These are phyloP conservation scores for Polymixis flavicincta DNA, from an alignment of 2,888 invertebrate genomes.

Conservation along the genomic window DNA sequence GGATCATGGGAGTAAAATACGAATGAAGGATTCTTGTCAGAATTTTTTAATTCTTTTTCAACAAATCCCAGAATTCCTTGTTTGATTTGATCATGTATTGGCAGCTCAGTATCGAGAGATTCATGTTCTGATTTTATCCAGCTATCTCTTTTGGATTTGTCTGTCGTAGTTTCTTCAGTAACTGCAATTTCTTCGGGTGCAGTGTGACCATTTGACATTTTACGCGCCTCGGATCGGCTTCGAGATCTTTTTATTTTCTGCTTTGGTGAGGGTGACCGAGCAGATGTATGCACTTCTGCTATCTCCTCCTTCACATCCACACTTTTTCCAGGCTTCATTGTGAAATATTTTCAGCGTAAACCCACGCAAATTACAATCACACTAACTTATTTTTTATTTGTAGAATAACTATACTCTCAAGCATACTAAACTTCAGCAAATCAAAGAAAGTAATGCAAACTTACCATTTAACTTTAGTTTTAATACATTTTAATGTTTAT, in stretches of 20 bases:
- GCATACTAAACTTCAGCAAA: constrained; percentile 36
- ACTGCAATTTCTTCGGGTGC: constrained; percentile 65
- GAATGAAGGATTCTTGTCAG: constrained; percentile 87
- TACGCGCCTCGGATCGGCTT: constrained; percentile 82
- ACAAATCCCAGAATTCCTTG: constrained; percentile 89
- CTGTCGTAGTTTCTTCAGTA: constrained; percentile 72
- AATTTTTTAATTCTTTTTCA: constrained; percentile 88
- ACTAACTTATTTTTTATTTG: constrained; percentile 37
- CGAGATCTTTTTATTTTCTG: constrained; percentile 78
- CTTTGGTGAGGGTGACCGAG: constrained; percentile 86
- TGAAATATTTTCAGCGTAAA: constrained; percentile 57
- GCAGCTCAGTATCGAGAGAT: constrained; percentile 90
- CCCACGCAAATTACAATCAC: constrained; percentile 63
- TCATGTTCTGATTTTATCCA: constrained; percentile 89
- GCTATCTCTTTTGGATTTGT: constrained; percentile 85
- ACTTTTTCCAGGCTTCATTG: constrained; percentile 86
- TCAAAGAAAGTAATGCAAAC: constrained; percentile 47
- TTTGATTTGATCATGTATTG: constrained; percentile 90
- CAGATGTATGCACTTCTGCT: constrained; percentile 85
- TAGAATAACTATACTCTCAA: constrained; percentile 16
- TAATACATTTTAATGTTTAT: constrained; percentile 54
- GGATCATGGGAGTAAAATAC: constrained; percentile 89
- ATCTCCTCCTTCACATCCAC: constrained; percentile 84
- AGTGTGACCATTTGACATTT: constrained; percentile 84
- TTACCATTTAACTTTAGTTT: constrained; percentile 22